Conservation (phyloP, 2,113 vertebrate species). For the Merops nubicus region DNA sequence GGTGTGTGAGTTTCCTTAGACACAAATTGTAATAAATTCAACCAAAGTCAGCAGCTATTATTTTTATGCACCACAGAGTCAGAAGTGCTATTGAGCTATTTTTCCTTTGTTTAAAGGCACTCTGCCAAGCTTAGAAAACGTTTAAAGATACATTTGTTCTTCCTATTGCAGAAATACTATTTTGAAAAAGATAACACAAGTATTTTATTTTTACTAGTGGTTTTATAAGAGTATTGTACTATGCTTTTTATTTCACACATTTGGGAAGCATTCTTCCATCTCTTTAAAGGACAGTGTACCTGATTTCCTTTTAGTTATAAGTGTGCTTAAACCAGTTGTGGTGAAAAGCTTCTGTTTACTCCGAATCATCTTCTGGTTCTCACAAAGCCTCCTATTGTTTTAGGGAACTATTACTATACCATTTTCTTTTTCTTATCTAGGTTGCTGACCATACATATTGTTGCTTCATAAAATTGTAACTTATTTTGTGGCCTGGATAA, state of each 20-base stretch:
- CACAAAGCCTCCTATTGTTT: background rate
- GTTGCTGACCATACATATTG: background rate
- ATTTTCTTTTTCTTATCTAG: background rate
- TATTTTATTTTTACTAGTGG: background rate
- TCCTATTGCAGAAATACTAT: background rate
- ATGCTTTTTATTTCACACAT: background rate
- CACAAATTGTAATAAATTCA: background rate
- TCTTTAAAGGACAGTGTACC: background rate
- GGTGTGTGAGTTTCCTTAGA: background rate
- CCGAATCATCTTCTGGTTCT: background rate
- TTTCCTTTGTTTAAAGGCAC: background rate
- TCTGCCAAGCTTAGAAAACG: background rate
- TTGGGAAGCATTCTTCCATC: background rate
- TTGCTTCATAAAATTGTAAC: background rate
- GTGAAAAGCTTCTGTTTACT: background rate
- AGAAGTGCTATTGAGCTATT: background rate
- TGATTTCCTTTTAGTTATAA: background rate
- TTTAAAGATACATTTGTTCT: background rate
- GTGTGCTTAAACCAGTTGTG: background rate
- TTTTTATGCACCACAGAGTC: background rate
- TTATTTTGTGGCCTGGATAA: background rate
- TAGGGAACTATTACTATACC: background rate
- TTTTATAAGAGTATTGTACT: background rate
- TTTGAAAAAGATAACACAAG: no score
- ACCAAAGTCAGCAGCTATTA: background rate